Conservation (phyloP, 2,888 invertebrate species). For the Gastrophysa polygoni region DNA sequence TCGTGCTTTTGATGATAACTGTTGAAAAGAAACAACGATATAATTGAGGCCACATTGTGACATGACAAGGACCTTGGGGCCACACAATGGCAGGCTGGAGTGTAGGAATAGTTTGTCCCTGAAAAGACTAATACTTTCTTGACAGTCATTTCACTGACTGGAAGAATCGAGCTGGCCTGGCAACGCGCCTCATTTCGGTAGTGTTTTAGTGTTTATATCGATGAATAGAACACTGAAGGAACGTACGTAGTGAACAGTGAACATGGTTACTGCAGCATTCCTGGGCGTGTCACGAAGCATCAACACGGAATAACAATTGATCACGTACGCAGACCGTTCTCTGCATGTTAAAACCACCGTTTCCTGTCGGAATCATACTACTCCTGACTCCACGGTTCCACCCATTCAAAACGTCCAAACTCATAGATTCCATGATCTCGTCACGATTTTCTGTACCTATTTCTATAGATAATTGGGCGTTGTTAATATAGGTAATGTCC, state of each 20-base stretch:
- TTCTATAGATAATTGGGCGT: too few species aligned
- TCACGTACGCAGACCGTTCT: constrained; percentile 54
- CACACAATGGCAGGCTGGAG: too few species aligned
- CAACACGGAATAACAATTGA: constrained; percentile 56
- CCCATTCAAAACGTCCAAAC: constrained; percentile 34
- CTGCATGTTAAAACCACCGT: constrained; percentile 54
- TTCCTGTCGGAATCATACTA: constrained; percentile 55
- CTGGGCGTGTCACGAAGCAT: constrained; percentile 56
- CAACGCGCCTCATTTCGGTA: constrained; percentile 1
- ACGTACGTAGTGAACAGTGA: too few species aligned
- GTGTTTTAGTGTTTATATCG: constrained; percentile 14
- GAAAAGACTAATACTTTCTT: too few species aligned
- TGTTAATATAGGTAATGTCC: too few species aligned
- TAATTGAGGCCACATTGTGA: too few species aligned
- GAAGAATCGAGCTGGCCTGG: not conserved
- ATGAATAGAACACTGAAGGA: constrained; percentile 27
- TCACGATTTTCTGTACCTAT: too few species aligned
- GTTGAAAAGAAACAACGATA: too few species aligned
- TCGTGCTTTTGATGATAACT: too few species aligned
- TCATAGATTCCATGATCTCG: constrained; percentile 30
- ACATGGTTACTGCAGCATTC: constrained; percentile 48
- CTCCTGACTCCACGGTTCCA: constrained; percentile 48
- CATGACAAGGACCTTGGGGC: too few species aligned
- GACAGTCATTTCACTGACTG: not conserved
- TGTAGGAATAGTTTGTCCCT: too few species aligned